A percentile compares a stretch with the other conserved stretches of the same genome.
phyloP scores from a whole-genome alignment of 2,113 vertebrate species.

The Podarcis raffonei region DNA sequence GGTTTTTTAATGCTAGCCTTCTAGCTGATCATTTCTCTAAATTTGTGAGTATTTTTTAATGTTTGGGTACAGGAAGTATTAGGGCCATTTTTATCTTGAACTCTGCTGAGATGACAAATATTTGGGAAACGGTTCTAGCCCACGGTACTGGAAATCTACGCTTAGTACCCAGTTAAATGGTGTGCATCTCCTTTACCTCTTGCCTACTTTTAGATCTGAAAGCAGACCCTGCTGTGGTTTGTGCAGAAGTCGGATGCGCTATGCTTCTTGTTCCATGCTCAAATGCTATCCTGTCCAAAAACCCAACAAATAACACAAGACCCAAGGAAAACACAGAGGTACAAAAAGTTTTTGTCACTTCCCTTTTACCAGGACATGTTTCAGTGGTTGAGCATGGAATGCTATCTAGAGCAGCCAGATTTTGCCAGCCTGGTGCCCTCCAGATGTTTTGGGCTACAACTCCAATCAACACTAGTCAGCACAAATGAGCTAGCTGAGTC shows the following conservation, averaged over 20 bases:
- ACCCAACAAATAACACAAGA: neutral
- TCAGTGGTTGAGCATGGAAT: neutral
- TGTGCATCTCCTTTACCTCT: neutral
- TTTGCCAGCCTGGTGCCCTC: no score
- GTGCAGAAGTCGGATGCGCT: neutral
- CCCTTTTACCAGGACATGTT: neutral
- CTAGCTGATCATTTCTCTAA: neutral
- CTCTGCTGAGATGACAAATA: neutral
- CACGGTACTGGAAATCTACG: neutral
- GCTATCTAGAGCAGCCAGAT: neutral
- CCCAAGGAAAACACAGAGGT: neutral
- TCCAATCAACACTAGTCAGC: no score
- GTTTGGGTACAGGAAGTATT: neutral
- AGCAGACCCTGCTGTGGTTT: neutral
- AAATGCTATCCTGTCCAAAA: neutral
- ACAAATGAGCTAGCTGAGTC: no score
- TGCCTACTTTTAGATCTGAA: neutral
- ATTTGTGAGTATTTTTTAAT: accelerated
- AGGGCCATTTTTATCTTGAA: neutral
- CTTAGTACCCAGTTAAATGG: neutral
- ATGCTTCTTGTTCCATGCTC: neutral
- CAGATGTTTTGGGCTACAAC: no score
- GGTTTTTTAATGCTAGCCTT: neutral
- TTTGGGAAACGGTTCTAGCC: no score
- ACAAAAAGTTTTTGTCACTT: neutral